Conservation (phyloP, 2,113 vertebrate species). For the Oenanthe oenanthe region DNA sequence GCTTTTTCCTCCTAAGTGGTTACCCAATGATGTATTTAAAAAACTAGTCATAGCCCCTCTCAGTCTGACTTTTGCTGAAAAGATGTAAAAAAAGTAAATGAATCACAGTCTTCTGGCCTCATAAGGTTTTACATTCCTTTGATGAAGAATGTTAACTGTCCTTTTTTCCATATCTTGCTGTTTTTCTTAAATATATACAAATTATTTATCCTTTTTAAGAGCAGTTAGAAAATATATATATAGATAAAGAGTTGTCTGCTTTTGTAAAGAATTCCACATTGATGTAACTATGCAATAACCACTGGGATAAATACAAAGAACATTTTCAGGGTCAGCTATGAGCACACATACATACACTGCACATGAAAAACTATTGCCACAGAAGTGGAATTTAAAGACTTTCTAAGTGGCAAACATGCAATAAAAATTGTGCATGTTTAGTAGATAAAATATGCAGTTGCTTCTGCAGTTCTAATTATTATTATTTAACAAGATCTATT, state of each 20-base stretch:
- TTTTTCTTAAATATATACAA: background rate
- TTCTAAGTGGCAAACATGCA: background rate
- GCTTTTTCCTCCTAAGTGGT: conserved; percentile 30
- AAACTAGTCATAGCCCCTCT: background rate
- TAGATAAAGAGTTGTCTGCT: background rate
- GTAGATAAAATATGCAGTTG: background rate
- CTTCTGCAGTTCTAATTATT: background rate
- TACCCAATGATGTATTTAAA: background rate
- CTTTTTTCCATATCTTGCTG: background rate
- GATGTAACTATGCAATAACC: background rate
- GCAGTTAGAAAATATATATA: background rate
- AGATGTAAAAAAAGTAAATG: background rate
- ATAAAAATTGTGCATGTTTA: background rate
- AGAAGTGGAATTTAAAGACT: background rate
- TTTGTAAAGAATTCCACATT: background rate
- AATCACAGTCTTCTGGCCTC: background rate
- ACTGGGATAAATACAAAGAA: background rate
- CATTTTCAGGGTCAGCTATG: background rate
- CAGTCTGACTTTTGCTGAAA: background rate
- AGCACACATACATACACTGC: background rate
- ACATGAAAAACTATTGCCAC: background rate
- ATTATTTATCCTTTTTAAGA: background rate
- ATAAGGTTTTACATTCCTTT: background rate
- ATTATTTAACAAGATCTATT: background rate
- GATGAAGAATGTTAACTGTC: background rate